These are phyloP conservation scores for Rhopalosiphum nymphaeae DNA, from an alignment of 2,888 invertebrate species.

Conservation along the genomic window DNA sequence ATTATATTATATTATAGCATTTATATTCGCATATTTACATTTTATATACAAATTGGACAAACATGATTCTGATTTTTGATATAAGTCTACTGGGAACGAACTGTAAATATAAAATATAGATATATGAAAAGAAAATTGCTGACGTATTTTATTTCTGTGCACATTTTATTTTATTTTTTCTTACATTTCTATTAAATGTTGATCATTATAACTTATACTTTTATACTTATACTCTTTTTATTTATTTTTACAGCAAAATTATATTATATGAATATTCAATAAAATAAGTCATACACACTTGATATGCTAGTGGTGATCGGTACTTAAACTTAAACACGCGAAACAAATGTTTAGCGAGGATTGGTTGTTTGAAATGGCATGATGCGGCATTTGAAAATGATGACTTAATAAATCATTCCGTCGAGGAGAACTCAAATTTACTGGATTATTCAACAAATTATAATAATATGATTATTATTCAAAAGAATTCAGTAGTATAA, in stretches of 20 bases:
- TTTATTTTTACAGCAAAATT: background rate
- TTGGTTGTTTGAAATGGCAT: background rate
- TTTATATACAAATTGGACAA: background rate
- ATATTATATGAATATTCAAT: background rate
- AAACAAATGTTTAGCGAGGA: background rate
- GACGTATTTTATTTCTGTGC: background rate
- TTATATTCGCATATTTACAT: background rate
- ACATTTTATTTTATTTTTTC: background rate
- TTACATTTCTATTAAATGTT: background rate
- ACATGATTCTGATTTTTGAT: background rate
- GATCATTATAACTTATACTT: background rate
- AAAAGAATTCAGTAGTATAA: background rate
- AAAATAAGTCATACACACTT: background rate
- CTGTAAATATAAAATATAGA: background rate
- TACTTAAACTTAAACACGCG: background rate
- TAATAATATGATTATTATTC: background rate
- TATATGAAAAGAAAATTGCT: background rate
- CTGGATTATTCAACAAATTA: background rate
- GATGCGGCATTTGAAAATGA: background rate
- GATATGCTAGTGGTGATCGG: background rate
- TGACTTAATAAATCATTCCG: background rate
- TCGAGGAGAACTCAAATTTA: background rate
- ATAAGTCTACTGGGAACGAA: background rate
- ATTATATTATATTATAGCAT: background rate
- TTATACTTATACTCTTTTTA: background rate